Evolutionary conservation across 1,140 invertebrate genomes (phyloP).

Genomic region (Lepidotrigona ventralis): DNA sequence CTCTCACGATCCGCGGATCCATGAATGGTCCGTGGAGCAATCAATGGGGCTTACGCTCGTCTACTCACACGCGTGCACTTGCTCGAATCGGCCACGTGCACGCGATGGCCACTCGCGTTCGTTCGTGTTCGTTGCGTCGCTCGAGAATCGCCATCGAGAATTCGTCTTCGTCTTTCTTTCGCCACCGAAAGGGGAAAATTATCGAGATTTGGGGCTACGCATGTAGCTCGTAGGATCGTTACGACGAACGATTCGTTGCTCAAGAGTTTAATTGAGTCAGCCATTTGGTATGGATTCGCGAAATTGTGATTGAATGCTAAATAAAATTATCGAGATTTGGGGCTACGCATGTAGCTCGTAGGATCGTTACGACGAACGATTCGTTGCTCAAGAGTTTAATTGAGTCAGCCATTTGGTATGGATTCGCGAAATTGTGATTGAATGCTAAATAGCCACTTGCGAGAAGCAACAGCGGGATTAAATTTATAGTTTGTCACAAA

Average conservation of each 20-base stretch:
- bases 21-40: constrained; percentile 63
- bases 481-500: not conserved
- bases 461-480: not conserved
- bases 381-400: not conserved
- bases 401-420: not conserved
- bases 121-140: not conserved
- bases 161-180: not conserved
- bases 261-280: not conserved
- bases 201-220: not conserved
- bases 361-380: too few relatives aligned
- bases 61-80: constrained; percentile 51
- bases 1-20: constrained; percentile 67
- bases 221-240: not conserved
- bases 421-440: not conserved
- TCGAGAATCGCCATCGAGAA: not conserved
- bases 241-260: not conserved
- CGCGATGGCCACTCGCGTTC: not conserved
- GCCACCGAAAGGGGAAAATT: not conserved
- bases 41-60: constrained; percentile 60
- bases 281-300: not conserved
- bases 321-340: not conserved
- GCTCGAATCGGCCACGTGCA: constrained; percentile 37
- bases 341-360: not conserved
- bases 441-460: not conserved
- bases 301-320: not conserved